Percentiles rank a stretch among this genome's conserved stretches.
These are phyloP conservation scores for Trochalopteron elliotii DNA, from an alignment of 2,113 vertebrate genomes.

Conservation along the genomic window DNA sequence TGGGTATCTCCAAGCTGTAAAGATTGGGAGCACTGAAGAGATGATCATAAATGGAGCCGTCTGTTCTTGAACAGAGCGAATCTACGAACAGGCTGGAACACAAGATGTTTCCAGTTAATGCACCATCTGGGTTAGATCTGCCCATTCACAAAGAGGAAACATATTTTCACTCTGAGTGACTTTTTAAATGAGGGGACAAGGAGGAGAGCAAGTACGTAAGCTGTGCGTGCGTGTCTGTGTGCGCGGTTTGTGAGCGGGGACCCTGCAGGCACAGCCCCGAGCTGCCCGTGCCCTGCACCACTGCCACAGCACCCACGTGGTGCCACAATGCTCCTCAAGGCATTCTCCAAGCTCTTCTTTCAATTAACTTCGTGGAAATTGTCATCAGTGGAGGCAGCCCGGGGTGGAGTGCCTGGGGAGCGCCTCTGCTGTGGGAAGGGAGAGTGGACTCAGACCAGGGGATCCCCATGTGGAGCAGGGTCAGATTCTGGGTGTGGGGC, in stretches of 20 bases:
- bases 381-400: background rate
- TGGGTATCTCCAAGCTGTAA: background rate
- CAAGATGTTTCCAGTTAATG: conserved; percentile 56
- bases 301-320: background rate
- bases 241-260: background rate
- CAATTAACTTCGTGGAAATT: background rate
- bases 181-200: background rate
- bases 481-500: fast-evolving
- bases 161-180: conserved; percentile 14
- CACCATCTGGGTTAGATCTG: conserved; percentile 55
- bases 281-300: background rate
- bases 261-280: fast-evolving
- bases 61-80: background rate
- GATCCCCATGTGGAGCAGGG: fast-evolving
- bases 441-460: fast-evolving
- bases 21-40: background rate
- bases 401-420: background rate
- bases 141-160: conserved; percentile 65
- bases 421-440: fast-evolving
- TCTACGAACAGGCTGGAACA: background rate
- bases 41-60: background rate
- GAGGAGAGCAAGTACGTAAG: background rate
- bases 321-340: fast-evolving
- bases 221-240: background rate
- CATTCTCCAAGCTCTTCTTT: background rate